phyloP scores from a whole-genome alignment of 2,888 invertebrate genomes.

The Scaptodrosophila latifasciaeformis region DNA sequence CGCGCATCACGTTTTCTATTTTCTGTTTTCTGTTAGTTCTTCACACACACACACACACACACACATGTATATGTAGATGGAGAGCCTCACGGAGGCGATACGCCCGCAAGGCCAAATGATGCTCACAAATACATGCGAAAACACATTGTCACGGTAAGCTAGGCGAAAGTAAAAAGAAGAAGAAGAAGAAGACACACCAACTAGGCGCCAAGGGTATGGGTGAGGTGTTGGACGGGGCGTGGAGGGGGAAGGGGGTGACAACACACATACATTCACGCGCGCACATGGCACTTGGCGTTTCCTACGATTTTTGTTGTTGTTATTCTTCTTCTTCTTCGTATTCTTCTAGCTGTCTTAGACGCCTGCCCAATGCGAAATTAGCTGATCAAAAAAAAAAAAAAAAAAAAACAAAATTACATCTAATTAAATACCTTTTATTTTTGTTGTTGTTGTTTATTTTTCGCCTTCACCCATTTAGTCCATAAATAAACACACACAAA shows the following conservation, averaged over 20 bases:
- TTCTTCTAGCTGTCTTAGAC: constrained; percentile 3
- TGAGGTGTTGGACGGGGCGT: not conserved
- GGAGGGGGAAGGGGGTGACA: constrained; percentile 3
- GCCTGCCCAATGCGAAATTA: not conserved
- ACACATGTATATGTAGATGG: not conserved
- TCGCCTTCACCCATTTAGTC: too few species aligned
- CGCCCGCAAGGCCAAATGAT: constrained; percentile 51
- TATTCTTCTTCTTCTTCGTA: too few species aligned
- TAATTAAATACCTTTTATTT: not conserved
- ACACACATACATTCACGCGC: constrained; percentile 39
- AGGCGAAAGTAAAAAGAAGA: too few species aligned
- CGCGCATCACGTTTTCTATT: constrained; percentile 62
- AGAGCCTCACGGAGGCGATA: not conserved
- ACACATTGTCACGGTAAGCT: too few species aligned
- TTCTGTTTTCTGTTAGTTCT: constrained; percentile 33
- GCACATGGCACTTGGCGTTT: constrained; percentile 61
- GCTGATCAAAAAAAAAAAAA: not conserved
- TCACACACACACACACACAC: constrained; percentile 3
- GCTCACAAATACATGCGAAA: constrained; percentile 7
- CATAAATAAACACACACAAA: too few species aligned
- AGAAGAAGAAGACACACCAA: too few species aligned
- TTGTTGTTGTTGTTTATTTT: too few species aligned
- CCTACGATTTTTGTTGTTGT: constrained; percentile 33
- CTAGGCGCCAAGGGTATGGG: too few species aligned
- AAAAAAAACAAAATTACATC: not conserved